Percentiles rank a stretch among this genome's conserved stretches.
Conservation (phyloP, 2,888 invertebrate species). For the Halictus quadricinctus region DNA sequence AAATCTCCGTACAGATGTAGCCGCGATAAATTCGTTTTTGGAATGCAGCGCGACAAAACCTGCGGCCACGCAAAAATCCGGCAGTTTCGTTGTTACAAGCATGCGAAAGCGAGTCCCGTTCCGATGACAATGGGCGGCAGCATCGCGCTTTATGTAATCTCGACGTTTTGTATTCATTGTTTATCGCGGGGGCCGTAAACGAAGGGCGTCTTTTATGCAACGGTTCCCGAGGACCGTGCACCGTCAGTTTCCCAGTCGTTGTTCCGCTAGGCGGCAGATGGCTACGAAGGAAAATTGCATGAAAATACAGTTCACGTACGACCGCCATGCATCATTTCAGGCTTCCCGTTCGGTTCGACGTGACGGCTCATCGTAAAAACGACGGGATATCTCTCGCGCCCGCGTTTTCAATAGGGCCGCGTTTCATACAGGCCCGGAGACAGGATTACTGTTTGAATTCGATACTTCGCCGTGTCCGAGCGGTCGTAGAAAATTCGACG, state of each 20-base stretch:
- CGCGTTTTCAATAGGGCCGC: not conserved
- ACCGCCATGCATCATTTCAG: conserved; percentile 49
- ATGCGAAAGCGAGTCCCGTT: not conserved
- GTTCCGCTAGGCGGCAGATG: not conserved
- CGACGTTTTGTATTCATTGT: conserved; percentile 16
- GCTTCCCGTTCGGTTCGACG: conserved; percentile 19
- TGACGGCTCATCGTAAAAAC: conserved; percentile 36
- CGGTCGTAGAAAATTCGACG: not conserved
- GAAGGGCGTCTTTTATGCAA: conserved; percentile 16
- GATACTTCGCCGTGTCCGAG: not conserved
- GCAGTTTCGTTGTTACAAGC: not conserved
- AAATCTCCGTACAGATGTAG: not conserved
- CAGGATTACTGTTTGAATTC: conserved; percentile 3
- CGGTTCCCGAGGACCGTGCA: not conserved
- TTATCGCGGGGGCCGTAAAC: conserved; percentile 9
- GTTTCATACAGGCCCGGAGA: not conserved
- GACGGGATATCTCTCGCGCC: not conserved
- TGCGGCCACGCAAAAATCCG: not conserved
- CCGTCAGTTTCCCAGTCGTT: not conserved
- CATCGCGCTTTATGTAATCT: not conserved
- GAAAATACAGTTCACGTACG: conserved; percentile 38
- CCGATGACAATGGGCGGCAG: not conserved
- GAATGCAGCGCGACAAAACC: not conserved
- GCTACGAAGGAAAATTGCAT: conserved; percentile 6
- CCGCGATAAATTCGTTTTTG: not conserved